Evolutionary conservation across 2,113 vertebrate species (phyloP), one percentile per base, ranked within the genome.

Genomic region (Guaruba guarouba): DNA sequence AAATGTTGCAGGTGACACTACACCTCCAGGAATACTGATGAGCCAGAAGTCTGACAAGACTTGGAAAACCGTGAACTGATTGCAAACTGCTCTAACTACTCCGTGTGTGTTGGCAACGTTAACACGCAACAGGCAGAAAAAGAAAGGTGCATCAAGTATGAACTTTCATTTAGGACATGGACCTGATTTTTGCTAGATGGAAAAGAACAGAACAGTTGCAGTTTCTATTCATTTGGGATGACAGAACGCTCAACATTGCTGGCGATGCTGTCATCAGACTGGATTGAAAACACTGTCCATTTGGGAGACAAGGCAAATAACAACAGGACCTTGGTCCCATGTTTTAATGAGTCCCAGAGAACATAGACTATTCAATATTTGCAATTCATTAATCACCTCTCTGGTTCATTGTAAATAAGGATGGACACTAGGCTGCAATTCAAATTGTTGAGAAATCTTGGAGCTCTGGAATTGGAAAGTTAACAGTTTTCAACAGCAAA

Each of bases 281-380:
- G 90, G 57, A 43, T 29, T 37, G 39, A 51, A 74, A 71, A 59
- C 66, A 14, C 25, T 37, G 54, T 22, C 5, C 4, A 29, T 51
- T 69, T 64, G 29, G 67, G 71, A 82, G 74, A 46, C 0, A 18
- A 69, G 25, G 39, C 61, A 82, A 92, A 86, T 79, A 79, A 64
- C 82, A 69, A 8, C 68, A 81, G 25, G 82, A 74, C n/a, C 35
- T 59, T 4, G 39, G 85, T 64, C 78, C 74, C 51, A 64, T 23
- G 82, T 69, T 92, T 80, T 81, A 84, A 84, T 25, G 82, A 95
- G 69, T 81, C 78, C 63, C 94, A 59, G 63, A 59, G 88, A 83
- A 81, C 52, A 52, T 11, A 57, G 20, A 16, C 64, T 41, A 4
- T 9, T 48, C 28, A 2, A 12, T 22, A 52, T 33, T 69, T 46